A percentile compares a stretch with the other conserved stretches of the same genome.
These are phyloP conservation scores for Nylanderia fulva DNA, from an alignment of 1,140 invertebrate species.

Conservation along the genomic window DNA sequence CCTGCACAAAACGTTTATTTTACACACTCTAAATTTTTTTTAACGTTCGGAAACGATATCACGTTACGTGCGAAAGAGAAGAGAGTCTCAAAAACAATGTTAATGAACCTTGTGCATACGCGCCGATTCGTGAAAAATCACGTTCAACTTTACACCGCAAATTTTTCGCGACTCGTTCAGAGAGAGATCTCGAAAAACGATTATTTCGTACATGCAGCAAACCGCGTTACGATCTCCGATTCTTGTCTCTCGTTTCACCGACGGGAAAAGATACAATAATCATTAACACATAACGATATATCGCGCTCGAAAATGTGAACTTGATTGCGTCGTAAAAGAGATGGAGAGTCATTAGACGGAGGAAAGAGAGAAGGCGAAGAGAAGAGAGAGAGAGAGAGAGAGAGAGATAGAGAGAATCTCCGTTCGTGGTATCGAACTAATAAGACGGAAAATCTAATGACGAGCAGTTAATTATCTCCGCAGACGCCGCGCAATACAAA, in stretches of 20 bases:
- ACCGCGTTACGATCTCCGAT: conserved; percentile 8
- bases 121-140: conserved; percentile 14
- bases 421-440: conserved; percentile 46
- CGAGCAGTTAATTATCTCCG: conserved; percentile 70
- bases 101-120: not conserved
- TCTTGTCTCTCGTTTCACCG: conserved; percentile 24
- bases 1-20: not conserved
- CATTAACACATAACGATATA: conserved; percentile 40
- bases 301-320: conserved; percentile 50
- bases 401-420: not conserved
- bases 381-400: not conserved
- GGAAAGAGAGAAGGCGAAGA: not conserved
- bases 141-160: conserved; percentile 13
- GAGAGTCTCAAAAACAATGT: not conserved
- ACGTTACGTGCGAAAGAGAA: not conserved
- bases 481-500: conserved; percentile 68
- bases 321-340: conserved; percentile 49
- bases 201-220: conserved; percentile 17
- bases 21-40: not conserved
- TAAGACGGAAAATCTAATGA: conserved; percentile 67
- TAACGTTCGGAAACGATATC: not conserved
- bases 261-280: conserved; percentile 43
- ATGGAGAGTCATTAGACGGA: conserved; percentile 49
- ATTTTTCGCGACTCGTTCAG: conserved; percentile 32
- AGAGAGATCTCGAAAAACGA: conserved; percentile 7